Conservation (phyloP, 2,888 invertebrate species). For the Noctua janthina region DNA sequence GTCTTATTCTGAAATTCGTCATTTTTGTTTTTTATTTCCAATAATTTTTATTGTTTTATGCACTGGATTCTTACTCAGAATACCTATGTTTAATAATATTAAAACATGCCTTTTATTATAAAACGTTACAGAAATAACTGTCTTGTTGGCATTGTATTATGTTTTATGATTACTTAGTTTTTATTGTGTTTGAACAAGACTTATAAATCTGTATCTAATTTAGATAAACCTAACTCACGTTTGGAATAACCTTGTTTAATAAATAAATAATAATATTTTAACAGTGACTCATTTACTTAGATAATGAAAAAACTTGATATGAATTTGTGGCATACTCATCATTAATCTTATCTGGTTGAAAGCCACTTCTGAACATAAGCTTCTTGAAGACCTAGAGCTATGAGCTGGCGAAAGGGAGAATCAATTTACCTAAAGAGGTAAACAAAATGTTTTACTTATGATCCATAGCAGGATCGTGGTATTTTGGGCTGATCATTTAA, state of each 20-base stretch:
- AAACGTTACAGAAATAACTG: slow-evolving; percentile 21
- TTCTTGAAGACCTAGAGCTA: slow-evolving; percentile 1
- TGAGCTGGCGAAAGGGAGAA: background rate
- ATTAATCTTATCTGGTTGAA: slow-evolving; percentile 35
- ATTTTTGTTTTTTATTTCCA: background rate
- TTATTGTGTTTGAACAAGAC: slow-evolving; percentile 25
- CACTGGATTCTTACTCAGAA: slow-evolving; percentile 1
- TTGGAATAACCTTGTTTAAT: slow-evolving; percentile 14
- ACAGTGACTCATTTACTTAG: slow-evolving; percentile 21
- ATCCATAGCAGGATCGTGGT: background rate
- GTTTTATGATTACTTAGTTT: slow-evolving; percentile 13
- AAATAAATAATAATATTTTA: slow-evolving; percentile 17
- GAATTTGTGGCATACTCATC: slow-evolving; percentile 12
- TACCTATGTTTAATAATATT: slow-evolving; percentile 5
- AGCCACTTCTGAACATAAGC: slow-evolving; percentile 5
- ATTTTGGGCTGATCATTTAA: background rate
- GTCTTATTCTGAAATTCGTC: slow-evolving; percentile 4
- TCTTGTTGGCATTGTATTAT: slow-evolving; percentile 2
- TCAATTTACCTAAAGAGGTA: background rate
- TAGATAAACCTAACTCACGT: slow-evolving; percentile 30
- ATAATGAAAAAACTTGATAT: slow-evolving; percentile 23
- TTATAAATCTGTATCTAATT: slow-evolving; percentile 29
- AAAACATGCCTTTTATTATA: background rate
- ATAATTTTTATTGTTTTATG: background rate
- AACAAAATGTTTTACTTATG: background rate